These are phyloP conservation scores for Neomorphus geoffroyi DNA, from an alignment of 2,797 vertebrate genomes.

Conservation along the genomic window DNA sequence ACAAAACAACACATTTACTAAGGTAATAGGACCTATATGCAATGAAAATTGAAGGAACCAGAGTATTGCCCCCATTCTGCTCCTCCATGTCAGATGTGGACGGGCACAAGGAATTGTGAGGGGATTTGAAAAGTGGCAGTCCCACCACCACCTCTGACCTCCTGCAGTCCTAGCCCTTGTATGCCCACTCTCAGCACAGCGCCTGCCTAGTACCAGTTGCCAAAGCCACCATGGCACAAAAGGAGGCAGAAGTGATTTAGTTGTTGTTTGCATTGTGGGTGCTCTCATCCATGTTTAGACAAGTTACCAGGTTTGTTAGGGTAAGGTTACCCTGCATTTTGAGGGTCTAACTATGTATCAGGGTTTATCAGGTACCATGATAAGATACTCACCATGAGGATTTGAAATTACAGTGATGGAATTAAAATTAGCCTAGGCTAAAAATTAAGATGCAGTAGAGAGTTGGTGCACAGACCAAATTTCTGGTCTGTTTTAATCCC, in stretches of 20 bases:
- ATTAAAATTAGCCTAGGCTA: neutral
- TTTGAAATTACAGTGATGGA: neutral
- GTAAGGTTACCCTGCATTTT: neutral
- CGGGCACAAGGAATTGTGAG: neutral
- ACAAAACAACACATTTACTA: neutral
- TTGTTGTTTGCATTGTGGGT: neutral
- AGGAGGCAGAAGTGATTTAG: neutral
- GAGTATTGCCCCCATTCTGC: neutral
- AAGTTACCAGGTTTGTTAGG: neutral
- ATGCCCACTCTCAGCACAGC: fast-evolving
- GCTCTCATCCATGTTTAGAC: fast-evolving
- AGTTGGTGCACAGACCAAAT: neutral
- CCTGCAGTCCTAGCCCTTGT: neutral
- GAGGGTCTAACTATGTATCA: neutral
- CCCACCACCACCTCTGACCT: neutral
- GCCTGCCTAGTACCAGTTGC: neutral
- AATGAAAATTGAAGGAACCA: neutral
- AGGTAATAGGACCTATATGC: neutral
- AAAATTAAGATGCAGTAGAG: neutral
- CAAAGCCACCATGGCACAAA: neutral
- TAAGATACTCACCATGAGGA: neutral
- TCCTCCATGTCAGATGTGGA: neutral
- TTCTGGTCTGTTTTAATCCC: neutral
- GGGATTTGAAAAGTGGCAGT: neutral
- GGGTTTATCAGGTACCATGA: neutral